phyloP scores from a whole-genome alignment of 2,797 vertebrate species.

The Hippocampus kuda region DNA sequence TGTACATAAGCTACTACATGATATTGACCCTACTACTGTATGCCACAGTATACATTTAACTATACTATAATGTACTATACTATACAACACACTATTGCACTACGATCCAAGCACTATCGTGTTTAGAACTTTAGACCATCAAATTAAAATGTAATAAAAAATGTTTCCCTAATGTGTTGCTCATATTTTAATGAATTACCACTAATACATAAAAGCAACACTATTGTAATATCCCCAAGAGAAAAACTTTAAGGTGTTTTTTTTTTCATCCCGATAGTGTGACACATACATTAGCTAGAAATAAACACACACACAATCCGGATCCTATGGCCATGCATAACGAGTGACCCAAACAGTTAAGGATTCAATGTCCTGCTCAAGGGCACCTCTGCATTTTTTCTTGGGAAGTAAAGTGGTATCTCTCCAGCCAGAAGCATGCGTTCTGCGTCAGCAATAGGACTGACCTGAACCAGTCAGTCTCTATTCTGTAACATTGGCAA shows the following conservation, averaged over 20 bases:
- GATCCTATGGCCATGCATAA: not conserved
- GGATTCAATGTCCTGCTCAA: slow-evolving; percentile 5
- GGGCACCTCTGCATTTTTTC: slow-evolving; percentile 1
- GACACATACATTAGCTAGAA: not conserved
- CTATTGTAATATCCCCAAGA: not conserved
- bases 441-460: not conserved
- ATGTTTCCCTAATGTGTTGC: not conserved
- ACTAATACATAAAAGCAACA: not conserved
- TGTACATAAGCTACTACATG: too few species aligned
- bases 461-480: not conserved
- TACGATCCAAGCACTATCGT: not conserved
- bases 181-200: not conserved
- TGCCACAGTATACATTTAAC: too few species aligned
- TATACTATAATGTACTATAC: not conserved
- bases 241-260: not conserved
- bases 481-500: too few species aligned
- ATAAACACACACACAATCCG: not conserved
- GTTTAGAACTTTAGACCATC: not conserved
- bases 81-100: not conserved
- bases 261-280: not conserved
- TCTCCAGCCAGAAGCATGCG: not conserved
- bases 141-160: not conserved
- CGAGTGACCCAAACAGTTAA: not conserved
- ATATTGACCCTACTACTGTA: too few species aligned
- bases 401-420: not conserved